Percentiles rank a stretch among this genome's conserved stretches.
Evolutionary conservation across 2,113 vertebrate genomes (phyloP).

Genomic region (Nestor notabilis): DNA sequence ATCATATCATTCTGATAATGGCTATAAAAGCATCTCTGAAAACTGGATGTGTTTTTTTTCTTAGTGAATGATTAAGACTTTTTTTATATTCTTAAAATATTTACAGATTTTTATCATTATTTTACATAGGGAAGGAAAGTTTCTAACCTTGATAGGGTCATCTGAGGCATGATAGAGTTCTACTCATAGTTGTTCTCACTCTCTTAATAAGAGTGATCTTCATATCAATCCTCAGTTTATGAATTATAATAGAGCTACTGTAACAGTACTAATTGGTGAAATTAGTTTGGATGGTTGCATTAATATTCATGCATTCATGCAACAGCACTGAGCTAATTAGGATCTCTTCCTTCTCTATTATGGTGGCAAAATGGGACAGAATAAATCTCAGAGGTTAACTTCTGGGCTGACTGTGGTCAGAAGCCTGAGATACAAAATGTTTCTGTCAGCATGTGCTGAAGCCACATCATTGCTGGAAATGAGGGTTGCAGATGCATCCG

Average conservation of each 20-base stretch:
- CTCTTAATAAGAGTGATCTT: background rate
- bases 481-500: background rate
- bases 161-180: background rate
- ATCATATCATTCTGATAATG: background rate
- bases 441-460: fast-evolving
- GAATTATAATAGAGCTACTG: slow-evolving; percentile 51
- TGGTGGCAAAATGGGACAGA: background rate
- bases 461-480: fast-evolving
- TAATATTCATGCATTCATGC: slow-evolving; percentile 64
- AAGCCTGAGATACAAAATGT: fast-evolving
- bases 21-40: background rate
- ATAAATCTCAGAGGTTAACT: background rate
- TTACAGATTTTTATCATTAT: background rate
- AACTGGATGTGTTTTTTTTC: background rate
- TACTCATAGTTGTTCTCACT: background rate
- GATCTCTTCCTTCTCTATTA: background rate
- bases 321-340: slow-evolving; percentile 41
- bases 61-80: background rate
- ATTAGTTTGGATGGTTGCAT: slow-evolving; percentile 53
- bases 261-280: slow-evolving; percentile 53
- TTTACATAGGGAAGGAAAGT: background rate
- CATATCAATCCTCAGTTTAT: background rate
- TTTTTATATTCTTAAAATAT: background rate
- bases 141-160: background rate
- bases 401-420: background rate